A percentile compares a stretch with the other conserved stretches of the same genome.
phyloP scores from a whole-genome alignment of 2,888 invertebrate species.

The Harpalus rufipes region DNA sequence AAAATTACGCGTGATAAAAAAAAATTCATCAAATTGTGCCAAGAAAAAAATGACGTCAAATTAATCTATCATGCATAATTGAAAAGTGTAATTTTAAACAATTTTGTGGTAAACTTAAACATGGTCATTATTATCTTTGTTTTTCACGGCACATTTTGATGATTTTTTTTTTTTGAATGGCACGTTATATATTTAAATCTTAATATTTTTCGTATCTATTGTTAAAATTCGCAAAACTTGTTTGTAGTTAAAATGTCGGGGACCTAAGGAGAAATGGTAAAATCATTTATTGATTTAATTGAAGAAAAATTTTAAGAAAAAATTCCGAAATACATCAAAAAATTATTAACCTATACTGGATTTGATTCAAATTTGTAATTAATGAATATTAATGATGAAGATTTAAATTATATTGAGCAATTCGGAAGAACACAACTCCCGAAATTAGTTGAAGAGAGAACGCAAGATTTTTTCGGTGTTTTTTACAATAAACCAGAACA shows the following conservation, averaged over 20 bases:
- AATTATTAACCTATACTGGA: no score
- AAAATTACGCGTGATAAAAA: no score
- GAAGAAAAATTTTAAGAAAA: no score
- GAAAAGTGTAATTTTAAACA: not conserved
- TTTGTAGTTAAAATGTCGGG: no score
- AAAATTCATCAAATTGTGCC: not conserved
- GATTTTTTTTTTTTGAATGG: not conserved
- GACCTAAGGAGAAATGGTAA: no score
- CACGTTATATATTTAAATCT: not conserved
- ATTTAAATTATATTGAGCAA: not conserved
- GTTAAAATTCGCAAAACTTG: no score
- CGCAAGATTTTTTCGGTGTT: not conserved
- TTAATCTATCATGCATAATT: no score
- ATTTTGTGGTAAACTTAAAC: not conserved
- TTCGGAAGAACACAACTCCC: not conserved
- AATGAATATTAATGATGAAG: slow-evolving; percentile 1
- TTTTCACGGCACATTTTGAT: not conserved
- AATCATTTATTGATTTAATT: no score
- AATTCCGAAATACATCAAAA: no score
- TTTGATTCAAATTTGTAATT: no score
- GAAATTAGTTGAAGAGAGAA: not conserved
- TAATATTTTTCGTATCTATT: no score
- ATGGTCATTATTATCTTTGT: not conserved
- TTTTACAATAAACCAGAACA: not conserved
- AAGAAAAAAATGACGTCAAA: not conserved